These are phyloP conservation scores for Falcunculus frontatus DNA, from an alignment of 2,113 vertebrate species.

Conservation along the genomic window DNA sequence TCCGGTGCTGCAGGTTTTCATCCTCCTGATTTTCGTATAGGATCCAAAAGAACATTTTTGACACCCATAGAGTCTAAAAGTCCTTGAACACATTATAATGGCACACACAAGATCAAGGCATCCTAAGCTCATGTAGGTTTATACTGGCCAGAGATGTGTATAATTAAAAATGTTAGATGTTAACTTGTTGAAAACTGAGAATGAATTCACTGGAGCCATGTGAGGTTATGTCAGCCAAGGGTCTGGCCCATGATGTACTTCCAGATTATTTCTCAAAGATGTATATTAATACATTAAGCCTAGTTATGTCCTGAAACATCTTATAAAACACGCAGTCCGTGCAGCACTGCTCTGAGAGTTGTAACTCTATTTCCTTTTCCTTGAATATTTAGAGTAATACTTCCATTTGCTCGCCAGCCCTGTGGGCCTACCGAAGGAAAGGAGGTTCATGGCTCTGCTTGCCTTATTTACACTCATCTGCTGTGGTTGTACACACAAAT, in stretches of 20 bases:
- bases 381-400: neutral
- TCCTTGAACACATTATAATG: neutral
- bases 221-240: neutral
- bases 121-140: neutral
- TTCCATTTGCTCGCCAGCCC: neutral
- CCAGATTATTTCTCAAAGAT: neutral
- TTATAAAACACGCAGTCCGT: neutral
- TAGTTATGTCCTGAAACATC: neutral
- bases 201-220: neutral
- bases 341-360: neutral
- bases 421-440: neutral
- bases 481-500: neutral
- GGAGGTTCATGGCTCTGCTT: neutral
- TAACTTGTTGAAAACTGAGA: neutral
- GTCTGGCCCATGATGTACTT: neutral
- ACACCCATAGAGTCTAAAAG: neutral
- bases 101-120: neutral
- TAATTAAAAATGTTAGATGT: neutral
- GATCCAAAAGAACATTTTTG: neutral
- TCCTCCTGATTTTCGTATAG: neutral
- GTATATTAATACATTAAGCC: neutral
- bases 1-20: neutral
- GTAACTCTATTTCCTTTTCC: neutral
- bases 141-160: neutral
- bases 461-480: neutral